phyloP scores from a whole-genome alignment of 2,888 invertebrate genomes.

The Diplolepis rosae region DNA sequence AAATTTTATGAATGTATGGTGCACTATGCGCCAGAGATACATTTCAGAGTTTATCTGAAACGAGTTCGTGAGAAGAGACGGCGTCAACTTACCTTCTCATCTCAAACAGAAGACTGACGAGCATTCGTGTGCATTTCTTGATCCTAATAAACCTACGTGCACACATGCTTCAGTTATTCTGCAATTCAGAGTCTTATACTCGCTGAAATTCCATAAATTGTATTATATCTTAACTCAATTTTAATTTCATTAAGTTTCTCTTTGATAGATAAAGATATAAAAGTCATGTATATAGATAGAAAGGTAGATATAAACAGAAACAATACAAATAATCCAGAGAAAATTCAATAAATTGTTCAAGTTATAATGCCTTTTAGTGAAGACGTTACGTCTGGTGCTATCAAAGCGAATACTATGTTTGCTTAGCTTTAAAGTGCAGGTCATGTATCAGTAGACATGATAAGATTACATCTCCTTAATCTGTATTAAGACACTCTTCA shows the following conservation, averaged over 20 bases:
- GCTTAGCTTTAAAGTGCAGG: not conserved
- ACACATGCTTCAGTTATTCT: slow-evolving; percentile 15
- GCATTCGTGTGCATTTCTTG: not conserved
- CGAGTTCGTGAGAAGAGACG: slow-evolving; percentile 58
- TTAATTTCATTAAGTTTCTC: not conserved
- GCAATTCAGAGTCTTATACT: slow-evolving; percentile 1
- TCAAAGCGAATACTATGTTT: not conserved
- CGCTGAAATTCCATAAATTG: not conserved
- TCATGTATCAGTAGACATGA: slow-evolving; percentile 3
- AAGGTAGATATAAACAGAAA: not conserved
- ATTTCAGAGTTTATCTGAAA: slow-evolving; percentile 59
- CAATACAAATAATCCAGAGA: not conserved
- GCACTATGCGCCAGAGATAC: slow-evolving; percentile 49
- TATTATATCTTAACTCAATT: not conserved
- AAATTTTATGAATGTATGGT: slow-evolving; percentile 14
- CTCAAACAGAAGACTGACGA: slow-evolving; percentile 20
- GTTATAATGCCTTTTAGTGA: not conserved
- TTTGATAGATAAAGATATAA: not conserved
- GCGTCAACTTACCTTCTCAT: slow-evolving; percentile 52
- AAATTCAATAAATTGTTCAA: not conserved
- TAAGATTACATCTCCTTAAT: not conserved
- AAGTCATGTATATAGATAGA: not conserved
- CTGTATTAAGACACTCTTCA: not conserved
- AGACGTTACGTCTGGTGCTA: not conserved
- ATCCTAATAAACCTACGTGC: not conserved